Evolutionary conservation across 2,113 vertebrate species (phyloP).

Genomic region (Etheostoma cragini): DNA sequence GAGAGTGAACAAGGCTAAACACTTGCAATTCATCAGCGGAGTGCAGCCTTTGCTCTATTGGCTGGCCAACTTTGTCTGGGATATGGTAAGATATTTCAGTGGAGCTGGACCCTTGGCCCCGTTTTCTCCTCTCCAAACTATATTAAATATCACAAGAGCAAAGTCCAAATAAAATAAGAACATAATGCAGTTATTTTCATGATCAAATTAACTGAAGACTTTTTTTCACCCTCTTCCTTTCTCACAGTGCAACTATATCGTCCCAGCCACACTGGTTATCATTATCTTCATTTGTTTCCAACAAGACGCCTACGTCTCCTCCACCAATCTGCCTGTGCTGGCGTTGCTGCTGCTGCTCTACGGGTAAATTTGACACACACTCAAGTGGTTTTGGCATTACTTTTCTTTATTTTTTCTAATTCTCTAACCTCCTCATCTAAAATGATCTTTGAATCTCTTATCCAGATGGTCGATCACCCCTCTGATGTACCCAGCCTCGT

Average conservation of each 20-base stretch:
- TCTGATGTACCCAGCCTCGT: slow-evolving; percentile 99
- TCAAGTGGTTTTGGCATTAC: neutral
- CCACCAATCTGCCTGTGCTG: slow-evolving; percentile 95
- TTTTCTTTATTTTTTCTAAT: neutral
- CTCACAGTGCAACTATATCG: slow-evolving; percentile 95
- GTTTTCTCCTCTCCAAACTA: neutral
- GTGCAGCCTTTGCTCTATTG: slow-evolving; percentile 97
- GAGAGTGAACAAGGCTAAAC: slow-evolving; percentile 96
- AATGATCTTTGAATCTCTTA: slow-evolving; percentile 5
- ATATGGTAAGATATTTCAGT: slow-evolving; percentile 90
- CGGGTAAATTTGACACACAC: slow-evolving; percentile 84
- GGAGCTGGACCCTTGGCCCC: neutral
- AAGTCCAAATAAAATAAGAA: neutral
- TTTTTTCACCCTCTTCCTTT: slow-evolving; percentile 2
- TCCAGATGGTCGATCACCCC: slow-evolving; percentile 98
- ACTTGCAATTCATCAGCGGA: slow-evolving; percentile 97
- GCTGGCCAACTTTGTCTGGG: slow-evolving; percentile 98
- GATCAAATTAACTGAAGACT: neutral
- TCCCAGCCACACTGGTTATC: slow-evolving; percentile 94
- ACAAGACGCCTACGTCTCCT: slow-evolving; percentile 98
- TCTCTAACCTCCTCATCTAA: neutral
- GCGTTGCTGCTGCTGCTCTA: slow-evolving; percentile 95
- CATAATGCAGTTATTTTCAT: neutral
- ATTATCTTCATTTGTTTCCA: slow-evolving; percentile 99
- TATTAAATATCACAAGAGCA: neutral